Base-by-base conservation (phyloP, 37 sponge, comb jelly and placozoan genomes). In the Chondrilla cf. caribensis region DNA sequence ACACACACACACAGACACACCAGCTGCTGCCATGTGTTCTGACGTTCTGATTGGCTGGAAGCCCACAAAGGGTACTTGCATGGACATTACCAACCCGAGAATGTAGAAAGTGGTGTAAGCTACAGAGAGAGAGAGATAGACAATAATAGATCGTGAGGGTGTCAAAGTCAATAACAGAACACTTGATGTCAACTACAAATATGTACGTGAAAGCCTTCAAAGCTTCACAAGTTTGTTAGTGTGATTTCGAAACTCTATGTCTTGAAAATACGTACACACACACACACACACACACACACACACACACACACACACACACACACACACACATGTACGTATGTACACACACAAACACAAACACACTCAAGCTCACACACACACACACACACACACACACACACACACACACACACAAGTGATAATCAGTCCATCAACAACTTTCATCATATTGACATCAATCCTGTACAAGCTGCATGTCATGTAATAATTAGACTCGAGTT, bases 1-100 rank as follows among this genome's bases (percentile, higher is more conserved):
- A 47, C 51, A 47, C 51, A 47, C 51, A 47, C 51, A 47, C 51
- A 47, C 51, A n/a, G 26, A 55, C 0, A 47, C 40, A 94, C 97
- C 97, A n/a, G 96, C 96, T 15, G 99, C 96, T 2, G 99, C 97
- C 99, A 99, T 99, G 90, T 99, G 99, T 81, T 99, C 99, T 55
- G 95, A 96, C 73, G 99, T 99, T 41, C 99, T 80, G 83, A 99
- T 86, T 65, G 99, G 99, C 60, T 96, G 95, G 68, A 99, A 99
- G 1, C 99, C 97, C 14, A 99, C 99, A 80, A 99, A 96, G 25
- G 99, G 99, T 5, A 99, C 90, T 78, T 99, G 99, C 99, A 99
- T 99, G 41, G 95, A 94, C 88, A 94, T 77, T 32, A 99, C 37
- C 58, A 99, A 87, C 11, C 99, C 99, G 59, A 99, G 88, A 25